Evolutionary conservation across 2,113 vertebrate genomes (phyloP).

Genomic region (Anguilla japonica): DNA sequence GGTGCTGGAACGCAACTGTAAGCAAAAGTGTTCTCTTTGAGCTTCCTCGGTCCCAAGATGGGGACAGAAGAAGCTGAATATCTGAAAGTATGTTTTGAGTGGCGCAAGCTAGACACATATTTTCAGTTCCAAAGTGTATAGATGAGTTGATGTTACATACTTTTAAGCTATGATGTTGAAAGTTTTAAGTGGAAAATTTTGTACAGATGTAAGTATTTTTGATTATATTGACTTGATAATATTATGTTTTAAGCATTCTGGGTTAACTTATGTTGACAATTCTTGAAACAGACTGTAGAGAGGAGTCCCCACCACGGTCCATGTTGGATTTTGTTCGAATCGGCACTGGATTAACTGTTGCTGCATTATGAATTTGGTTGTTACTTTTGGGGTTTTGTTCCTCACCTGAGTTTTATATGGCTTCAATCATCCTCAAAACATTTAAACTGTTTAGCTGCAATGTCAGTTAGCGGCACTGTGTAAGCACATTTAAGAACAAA

Average conservation of each 20-base stretch:
- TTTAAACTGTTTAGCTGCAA: not conserved
- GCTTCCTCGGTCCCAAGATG: not conserved
- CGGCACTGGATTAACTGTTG: not conserved
- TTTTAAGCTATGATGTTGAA: conserved; percentile 22
- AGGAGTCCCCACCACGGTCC: conserved; percentile 1
- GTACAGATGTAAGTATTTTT: conserved; percentile 23
- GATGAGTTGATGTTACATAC: conserved; percentile 33
- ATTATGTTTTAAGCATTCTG: conserved; percentile 15
- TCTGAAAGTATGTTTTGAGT: not conserved
- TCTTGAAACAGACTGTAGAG: not conserved
- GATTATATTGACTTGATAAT: conserved; percentile 17
- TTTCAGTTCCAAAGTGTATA: conserved; percentile 32
- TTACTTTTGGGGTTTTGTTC: not conserved
- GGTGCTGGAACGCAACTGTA: conserved; percentile 1
- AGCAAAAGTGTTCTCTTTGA: not conserved
- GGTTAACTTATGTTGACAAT: not conserved
- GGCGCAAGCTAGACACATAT: conserved; percentile 26
- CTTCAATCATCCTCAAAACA: not conserved
- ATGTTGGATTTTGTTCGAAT: not conserved
- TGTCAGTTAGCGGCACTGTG: not conserved
- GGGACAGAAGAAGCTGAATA: not conserved
- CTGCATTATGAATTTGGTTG: not conserved
- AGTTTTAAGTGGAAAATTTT: conserved; percentile 23
- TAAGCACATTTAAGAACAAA: not conserved
- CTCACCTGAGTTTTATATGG: not conserved